A percentile compares a stretch with the other conserved stretches of the same genome.
Evolutionary conservation across 1,140 invertebrate genomes (phyloP).

Genomic region (Pomacea maculata): DNA sequence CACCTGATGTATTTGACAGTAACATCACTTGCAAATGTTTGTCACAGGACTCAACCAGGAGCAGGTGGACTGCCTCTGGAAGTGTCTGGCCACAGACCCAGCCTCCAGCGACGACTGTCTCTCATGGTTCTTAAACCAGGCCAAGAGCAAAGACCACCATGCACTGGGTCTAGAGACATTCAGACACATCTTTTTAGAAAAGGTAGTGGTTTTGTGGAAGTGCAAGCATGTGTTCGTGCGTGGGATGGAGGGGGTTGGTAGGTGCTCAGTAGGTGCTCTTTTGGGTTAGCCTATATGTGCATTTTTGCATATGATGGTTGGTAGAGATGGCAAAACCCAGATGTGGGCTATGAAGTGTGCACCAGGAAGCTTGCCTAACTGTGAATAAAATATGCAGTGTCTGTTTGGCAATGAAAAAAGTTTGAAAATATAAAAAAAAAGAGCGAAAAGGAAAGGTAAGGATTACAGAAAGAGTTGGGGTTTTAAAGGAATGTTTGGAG

Average conservation of each 20-base stretch:
- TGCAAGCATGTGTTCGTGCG: not conserved
- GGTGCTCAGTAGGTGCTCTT: not conserved
- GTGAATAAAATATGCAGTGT: too few relatives aligned
- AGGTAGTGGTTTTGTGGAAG: conserved; percentile 62
- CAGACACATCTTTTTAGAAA: conserved; percentile 86
- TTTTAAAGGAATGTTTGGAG: too few relatives aligned
- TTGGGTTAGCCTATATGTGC: not conserved
- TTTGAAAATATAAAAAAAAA: too few relatives aligned
- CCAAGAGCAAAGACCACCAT: conserved; percentile 82
- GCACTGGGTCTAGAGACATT: conserved; percentile 86
- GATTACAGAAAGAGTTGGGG: too few relatives aligned
- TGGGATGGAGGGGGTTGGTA: not conserved
- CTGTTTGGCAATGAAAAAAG: too few relatives aligned
- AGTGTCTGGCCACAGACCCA: conserved; percentile 83
- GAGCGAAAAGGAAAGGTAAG: too few relatives aligned
- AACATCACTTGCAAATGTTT: too few relatives aligned
- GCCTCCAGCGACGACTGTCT: conserved; percentile 89
- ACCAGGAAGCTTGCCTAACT: too few relatives aligned
- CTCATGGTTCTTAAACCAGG: conserved; percentile 89
- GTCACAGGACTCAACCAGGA: conserved; percentile 80
- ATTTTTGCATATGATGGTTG: too few relatives aligned
- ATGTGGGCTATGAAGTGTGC: too few relatives aligned
- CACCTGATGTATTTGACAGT: too few relatives aligned
- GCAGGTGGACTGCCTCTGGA: conserved; percentile 90
- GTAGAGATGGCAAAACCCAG: too few relatives aligned